phyloP scores from a whole-genome alignment of 2,113 vertebrate species.

The Coreoperca whiteheadi region DNA sequence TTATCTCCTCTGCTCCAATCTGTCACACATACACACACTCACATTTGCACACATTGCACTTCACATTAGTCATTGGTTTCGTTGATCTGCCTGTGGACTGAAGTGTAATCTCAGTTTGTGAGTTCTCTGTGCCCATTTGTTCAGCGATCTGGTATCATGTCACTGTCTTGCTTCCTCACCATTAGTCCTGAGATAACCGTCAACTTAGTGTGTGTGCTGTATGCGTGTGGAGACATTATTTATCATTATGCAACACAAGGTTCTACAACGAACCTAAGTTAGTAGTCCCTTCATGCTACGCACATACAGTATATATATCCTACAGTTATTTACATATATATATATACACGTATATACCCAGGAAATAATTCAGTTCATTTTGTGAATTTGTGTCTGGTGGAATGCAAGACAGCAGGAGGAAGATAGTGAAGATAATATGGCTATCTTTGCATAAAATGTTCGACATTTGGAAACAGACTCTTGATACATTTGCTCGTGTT shows the following conservation, averaged over 20 bases:
- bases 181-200: neutral
- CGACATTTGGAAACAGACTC: too few relatives aligned
- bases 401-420: too few relatives aligned
- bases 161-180: conserved; percentile 3
- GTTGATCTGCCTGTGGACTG: conserved; percentile 23
- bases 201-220: neutral
- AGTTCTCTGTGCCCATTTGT: conserved; percentile 19
- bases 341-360: too few relatives aligned
- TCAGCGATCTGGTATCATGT: conserved; percentile 26
- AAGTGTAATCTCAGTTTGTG: conserved; percentile 12
- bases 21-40: conserved; percentile 15
- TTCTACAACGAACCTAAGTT: too few relatives aligned
- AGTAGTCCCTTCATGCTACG: too few relatives aligned
- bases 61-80: conserved; percentile 17
- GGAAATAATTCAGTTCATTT: too few relatives aligned
- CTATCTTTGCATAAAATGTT: too few relatives aligned
- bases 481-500: neutral
- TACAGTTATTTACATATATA: too few relatives aligned
- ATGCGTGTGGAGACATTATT: neutral
- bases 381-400: too few relatives aligned
- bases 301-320: too few relatives aligned
- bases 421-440: too few relatives aligned
- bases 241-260: too few relatives aligned
- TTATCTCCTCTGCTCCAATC: conserved; percentile 23
- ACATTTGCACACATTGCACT: conserved; percentile 7